These are phyloP conservation scores for Pampus argenteus DNA, from an alignment of 2,797 vertebrate species.

Conservation along the genomic window DNA sequence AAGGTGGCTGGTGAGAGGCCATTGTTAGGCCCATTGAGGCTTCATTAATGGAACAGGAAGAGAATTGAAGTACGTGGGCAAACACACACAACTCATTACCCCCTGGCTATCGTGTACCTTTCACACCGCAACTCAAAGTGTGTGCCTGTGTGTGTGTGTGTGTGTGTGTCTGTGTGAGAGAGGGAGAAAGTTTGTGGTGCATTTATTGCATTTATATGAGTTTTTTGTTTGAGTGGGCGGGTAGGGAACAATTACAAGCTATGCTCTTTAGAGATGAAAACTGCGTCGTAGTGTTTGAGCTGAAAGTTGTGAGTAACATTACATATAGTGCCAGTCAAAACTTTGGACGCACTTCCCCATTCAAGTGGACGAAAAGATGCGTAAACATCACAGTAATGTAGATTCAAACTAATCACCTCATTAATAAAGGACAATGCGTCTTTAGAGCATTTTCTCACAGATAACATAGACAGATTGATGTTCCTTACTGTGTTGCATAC, in stretches of 20 bases:
- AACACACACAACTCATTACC: slow-evolving; percentile 80
- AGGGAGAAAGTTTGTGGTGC: slow-evolving; percentile 31
- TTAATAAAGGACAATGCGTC: neutral
- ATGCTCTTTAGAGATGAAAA: slow-evolving; percentile 32
- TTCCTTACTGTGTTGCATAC: neutral
- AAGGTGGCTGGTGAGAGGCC: slow-evolving; percentile 43
- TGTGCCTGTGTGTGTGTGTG: slow-evolving; percentile 54
- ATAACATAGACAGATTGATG: neutral
- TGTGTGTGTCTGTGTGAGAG: slow-evolving; percentile 45
- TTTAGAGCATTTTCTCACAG: neutral
- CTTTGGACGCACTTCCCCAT: neutral
- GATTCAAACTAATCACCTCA: neutral
- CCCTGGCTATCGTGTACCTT: slow-evolving; percentile 73
- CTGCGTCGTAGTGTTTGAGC: slow-evolving; percentile 3
- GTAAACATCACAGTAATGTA: neutral
- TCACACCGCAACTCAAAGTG: slow-evolving; percentile 79
- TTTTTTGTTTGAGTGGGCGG: slow-evolving; percentile 45
- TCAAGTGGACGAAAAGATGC: neutral
- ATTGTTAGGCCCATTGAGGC: slow-evolving; percentile 65
- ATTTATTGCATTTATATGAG: slow-evolving; percentile 65
- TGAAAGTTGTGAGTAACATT: neutral
- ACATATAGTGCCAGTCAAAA: neutral
- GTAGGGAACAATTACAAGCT: slow-evolving; percentile 41
- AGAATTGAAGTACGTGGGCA: slow-evolving; percentile 71
- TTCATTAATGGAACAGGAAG: slow-evolving; percentile 80